Percentiles rank a stretch among this genome's conserved stretches.
These are phyloP conservation scores for Lophura swinhoii DNA, from an alignment of 2,797 vertebrate genomes.

Conservation along the genomic window DNA sequence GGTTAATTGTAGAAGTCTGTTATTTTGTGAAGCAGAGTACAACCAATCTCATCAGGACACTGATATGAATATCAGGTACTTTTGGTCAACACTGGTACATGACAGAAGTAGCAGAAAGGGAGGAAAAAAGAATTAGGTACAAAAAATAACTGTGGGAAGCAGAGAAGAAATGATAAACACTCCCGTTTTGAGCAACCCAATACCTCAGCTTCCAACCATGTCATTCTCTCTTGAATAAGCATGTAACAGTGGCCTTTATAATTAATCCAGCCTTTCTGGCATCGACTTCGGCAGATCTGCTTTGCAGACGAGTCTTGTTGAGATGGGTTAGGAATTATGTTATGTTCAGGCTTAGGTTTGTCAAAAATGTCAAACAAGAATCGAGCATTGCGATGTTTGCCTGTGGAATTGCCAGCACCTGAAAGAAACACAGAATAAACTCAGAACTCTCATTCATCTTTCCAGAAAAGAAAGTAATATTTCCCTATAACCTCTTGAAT, in stretches of 20 bases:
- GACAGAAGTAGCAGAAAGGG: background rate
- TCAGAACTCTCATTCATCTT: background rate
- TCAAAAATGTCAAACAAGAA: background rate
- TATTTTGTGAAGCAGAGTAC: fast-evolving
- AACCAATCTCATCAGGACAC: background rate
- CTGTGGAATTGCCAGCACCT: background rate
- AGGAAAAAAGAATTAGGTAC: background rate
- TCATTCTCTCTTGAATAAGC: background rate
- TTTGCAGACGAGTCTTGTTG: background rate
- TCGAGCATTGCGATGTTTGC: background rate
- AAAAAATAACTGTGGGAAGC: background rate
- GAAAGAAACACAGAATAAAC: background rate
- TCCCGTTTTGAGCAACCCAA: background rate
- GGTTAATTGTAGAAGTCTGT: background rate
- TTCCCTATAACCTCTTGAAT: background rate
- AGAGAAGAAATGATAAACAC: background rate
- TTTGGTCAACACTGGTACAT: background rate
- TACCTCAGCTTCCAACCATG: background rate
- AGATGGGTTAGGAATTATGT: background rate
- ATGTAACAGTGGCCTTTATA: background rate
- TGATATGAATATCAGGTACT: background rate
- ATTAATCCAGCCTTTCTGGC: background rate
- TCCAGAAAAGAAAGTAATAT: background rate
- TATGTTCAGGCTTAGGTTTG: background rate
- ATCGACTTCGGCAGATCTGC: background rate